Percentiles rank a stretch among this genome's conserved stretches.
Evolutionary conservation across 2,113 vertebrate genomes (phyloP).

Genomic region (Colinus virginianus): DNA sequence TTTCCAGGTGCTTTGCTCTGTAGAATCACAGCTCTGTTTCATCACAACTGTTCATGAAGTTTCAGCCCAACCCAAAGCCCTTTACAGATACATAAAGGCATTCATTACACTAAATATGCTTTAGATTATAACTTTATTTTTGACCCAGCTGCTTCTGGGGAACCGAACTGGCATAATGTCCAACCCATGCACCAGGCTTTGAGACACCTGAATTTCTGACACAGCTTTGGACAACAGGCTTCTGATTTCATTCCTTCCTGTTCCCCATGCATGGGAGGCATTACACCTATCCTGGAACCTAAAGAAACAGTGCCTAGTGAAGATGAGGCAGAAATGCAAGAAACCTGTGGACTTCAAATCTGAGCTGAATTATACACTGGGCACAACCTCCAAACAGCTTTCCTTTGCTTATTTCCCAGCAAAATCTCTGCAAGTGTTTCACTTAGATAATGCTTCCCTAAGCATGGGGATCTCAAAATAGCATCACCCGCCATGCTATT

Average conservation of each 20-base stretch:
- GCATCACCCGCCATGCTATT: conserved; percentile 4
- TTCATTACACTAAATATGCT: not conserved
- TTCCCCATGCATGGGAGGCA: not conserved
- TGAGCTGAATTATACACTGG: not conserved
- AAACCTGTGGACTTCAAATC: not conserved
- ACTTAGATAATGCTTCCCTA: not conserved
- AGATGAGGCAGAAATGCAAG: not conserved
- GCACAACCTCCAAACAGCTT: not conserved
- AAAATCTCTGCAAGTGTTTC: conserved; percentile 27
- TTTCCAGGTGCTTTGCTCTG: not conserved
- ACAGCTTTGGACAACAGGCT: not conserved
- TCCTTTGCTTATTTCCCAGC: not conserved
- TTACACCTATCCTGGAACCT: not conserved
- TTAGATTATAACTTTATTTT: not conserved
- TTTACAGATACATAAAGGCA: not conserved
- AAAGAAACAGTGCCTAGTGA: not conserved
- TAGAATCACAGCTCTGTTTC: conserved; percentile 11
- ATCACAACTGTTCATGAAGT: not conserved
- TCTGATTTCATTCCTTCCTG: not conserved
- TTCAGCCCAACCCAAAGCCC: not conserved
- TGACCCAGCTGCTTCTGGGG: not conserved
- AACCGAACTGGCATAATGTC: not conserved
- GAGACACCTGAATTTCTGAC: not conserved
- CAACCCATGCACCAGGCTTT: not conserved
- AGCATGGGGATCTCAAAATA: conserved; percentile 5